phyloP scores from a whole-genome alignment of 1,140 invertebrate species.

The Aradophagus sp. region DNA sequence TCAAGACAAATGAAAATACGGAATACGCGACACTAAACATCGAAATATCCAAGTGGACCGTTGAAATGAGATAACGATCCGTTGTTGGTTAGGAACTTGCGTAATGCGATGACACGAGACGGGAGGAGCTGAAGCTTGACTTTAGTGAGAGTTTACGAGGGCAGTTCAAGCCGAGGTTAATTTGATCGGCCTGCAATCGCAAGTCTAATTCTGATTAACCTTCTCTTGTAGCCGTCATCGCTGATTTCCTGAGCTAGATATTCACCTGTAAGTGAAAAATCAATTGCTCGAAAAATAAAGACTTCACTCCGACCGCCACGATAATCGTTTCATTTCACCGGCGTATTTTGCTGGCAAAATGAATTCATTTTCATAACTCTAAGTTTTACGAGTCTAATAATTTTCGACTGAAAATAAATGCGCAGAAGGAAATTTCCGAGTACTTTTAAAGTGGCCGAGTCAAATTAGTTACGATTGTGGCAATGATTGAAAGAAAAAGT shows the following conservation, averaged over 20 bases:
- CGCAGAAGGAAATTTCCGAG: conserved; percentile 3
- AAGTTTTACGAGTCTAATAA: conserved; percentile 9
- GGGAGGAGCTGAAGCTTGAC: conserved; percentile 71
- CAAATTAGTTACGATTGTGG: conserved; percentile 5
- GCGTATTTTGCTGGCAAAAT: no score
- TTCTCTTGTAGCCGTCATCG: conserved; percentile 45
- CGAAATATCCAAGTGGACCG: conserved; percentile 51
- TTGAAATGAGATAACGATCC: conserved; percentile 58
- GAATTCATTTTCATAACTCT: no score
- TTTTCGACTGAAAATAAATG: conserved; percentile 3
- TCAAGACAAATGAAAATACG: conserved; percentile 43
- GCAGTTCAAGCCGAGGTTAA: conserved; percentile 70
- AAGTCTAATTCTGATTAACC: conserved; percentile 72
- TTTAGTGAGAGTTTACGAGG: conserved; percentile 74
- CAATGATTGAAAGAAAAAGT: conserved; percentile 51
- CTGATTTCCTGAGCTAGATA: conserved; percentile 34
- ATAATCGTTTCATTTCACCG: no score
- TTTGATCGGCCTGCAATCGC: conserved; percentile 72
- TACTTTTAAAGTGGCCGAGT: conserved; percentile 5
- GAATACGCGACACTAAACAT: conserved; percentile 33
- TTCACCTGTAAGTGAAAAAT: conserved; percentile 36
- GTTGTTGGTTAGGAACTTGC: conserved; percentile 52
- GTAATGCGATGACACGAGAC: conserved; percentile 67
- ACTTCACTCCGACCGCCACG: no score
- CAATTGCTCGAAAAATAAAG: conserved; percentile 2